These are phyloP conservation scores for Caenorhabditis becei DNA, from an alignment of 2,888 invertebrate species.

Conservation along the genomic window DNA sequence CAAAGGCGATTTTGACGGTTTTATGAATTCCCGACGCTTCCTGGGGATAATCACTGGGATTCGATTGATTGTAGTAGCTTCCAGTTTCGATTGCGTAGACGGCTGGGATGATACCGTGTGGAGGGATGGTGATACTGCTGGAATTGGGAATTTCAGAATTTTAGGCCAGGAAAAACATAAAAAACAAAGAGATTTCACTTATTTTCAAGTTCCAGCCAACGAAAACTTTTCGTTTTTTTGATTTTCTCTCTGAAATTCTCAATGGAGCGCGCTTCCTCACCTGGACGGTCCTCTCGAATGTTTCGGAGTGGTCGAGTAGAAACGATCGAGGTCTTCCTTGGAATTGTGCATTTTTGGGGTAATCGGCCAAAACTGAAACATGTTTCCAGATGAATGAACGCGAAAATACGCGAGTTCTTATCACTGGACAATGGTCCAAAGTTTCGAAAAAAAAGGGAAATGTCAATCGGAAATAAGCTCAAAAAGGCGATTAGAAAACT, in stretches of 20 bases:
- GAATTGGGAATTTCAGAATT: neutral
- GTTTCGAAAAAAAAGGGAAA: neutral
- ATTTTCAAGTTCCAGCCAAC: too few species aligned
- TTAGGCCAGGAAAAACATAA: too few species aligned
- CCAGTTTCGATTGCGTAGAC: constrained; percentile 43
- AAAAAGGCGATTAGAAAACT: constrained; percentile 17
- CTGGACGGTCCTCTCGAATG: constrained; percentile 33
- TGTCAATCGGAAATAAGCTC: constrained; percentile 19
- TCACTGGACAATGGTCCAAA: neutral
- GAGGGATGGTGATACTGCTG: constrained; percentile 47
- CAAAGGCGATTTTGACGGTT: constrained; percentile 51
- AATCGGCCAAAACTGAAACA: constrained; percentile 39
- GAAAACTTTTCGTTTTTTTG: too few species aligned
- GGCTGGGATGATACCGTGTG: constrained; percentile 47
- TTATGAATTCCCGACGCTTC: constrained; percentile 37
- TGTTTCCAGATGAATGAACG: too few species aligned
- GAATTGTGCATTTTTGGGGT: constrained; percentile 47
- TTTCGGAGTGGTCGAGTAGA: constrained; percentile 20
- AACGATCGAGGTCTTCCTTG: constrained; percentile 46
- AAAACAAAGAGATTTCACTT: too few species aligned
- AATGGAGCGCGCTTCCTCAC: constrained; percentile 3
- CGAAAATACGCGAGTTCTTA: neutral
- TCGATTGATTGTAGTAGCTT: constrained; percentile 7
- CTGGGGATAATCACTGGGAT: constrained; percentile 9
- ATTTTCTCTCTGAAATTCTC: too few species aligned